These are phyloP conservation scores for Prochilodus magdalenae DNA, from an alignment of 2,113 vertebrate species.

Conservation along the genomic window DNA sequence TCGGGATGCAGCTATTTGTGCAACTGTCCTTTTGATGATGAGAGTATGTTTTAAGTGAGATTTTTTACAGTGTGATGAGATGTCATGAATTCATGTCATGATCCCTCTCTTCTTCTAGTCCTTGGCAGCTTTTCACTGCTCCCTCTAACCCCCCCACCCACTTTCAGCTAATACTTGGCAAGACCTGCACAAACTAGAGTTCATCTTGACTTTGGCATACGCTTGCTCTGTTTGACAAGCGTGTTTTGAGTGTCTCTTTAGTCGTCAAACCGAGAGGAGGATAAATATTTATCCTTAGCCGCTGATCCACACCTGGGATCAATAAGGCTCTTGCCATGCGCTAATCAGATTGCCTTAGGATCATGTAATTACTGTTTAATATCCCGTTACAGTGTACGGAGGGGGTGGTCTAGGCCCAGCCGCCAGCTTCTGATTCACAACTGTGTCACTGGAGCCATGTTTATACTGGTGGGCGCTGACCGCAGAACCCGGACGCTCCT, in stretches of 20 bases:
- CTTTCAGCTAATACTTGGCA: not conserved
- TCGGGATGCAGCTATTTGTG: no score
- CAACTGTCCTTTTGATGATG: no score
- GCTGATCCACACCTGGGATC: slow-evolving; percentile 69
- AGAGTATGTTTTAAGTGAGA: no score
- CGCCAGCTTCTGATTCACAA: slow-evolving; percentile 40
- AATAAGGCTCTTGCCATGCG: slow-evolving; percentile 66
- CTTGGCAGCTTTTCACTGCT: slow-evolving; percentile 2
- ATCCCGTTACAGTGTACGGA: slow-evolving; percentile 50
- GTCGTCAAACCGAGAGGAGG: slow-evolving; percentile 56
- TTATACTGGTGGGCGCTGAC: slow-evolving; percentile 57
- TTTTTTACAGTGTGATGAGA: not conserved
- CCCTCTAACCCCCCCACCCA: not conserved
- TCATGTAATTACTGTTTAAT: slow-evolving; percentile 69
- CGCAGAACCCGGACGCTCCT: slow-evolving; percentile 36
- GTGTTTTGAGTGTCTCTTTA: slow-evolving; percentile 48
- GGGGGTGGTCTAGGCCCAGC: slow-evolving; percentile 13
- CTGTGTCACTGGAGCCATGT: slow-evolving; percentile 52
- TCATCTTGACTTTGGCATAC: slow-evolving; percentile 41
- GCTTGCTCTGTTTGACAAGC: slow-evolving; percentile 53
- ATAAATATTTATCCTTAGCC: slow-evolving; percentile 68
- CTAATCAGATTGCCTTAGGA: slow-evolving; percentile 71
- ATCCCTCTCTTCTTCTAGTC: not conserved
- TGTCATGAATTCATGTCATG: not conserved
- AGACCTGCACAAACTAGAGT: not conserved